Base-by-base conservation (phyloP, 2,113 vertebrate species). In the Stictonetta naevosa region DNA sequence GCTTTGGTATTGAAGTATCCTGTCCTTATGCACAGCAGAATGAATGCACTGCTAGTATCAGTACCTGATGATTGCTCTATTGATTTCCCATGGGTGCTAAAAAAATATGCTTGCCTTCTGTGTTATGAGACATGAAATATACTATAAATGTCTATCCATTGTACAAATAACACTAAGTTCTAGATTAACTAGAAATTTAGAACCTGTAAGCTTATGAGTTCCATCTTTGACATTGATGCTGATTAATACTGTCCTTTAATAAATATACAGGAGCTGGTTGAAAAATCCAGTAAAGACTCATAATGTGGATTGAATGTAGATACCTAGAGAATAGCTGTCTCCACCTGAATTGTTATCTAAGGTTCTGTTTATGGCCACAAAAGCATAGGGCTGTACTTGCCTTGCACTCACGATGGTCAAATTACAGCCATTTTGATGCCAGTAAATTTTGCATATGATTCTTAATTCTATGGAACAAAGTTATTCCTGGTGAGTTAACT, bases 171-270 rank as follows among this genome's bases (percentile, higher is more conserved):
- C 3, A 31, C 46, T 19, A 72, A 42, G 16, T n/a, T 73, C 67
- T 31, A 68, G 83, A 72, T 15, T 31, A 42, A 63, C 22, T 46
- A 67, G 58, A 90, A 82, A 40, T 50, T 22, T 28, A 78, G 44
- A 59, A 13, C 7, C 14, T 36, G 8, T 17, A 60, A 76, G 29
- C 14, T 64, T 25, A 6, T 0, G 0, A 88, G 25, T 48, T 86
- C 59, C 33, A 56, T 36, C 33, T 79, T 60, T 64, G 40, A 23
- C 52, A 19, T 4, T 4, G 48, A 21, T 68, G 79, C 11, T 62
- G 72, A 58, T 21, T 56, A 67, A 48, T 3, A 2, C 29, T 44
- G 50, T 16, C 55, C 67, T 66, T 38, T 10, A 31, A 56, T 28
- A 66, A 22, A 46, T 6, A 23, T 0, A 55, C 5, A 67, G 46